These are phyloP conservation scores for Loriculus beryllinus DNA, from an alignment of 2,797 vertebrate genomes.

Conservation along the genomic window DNA sequence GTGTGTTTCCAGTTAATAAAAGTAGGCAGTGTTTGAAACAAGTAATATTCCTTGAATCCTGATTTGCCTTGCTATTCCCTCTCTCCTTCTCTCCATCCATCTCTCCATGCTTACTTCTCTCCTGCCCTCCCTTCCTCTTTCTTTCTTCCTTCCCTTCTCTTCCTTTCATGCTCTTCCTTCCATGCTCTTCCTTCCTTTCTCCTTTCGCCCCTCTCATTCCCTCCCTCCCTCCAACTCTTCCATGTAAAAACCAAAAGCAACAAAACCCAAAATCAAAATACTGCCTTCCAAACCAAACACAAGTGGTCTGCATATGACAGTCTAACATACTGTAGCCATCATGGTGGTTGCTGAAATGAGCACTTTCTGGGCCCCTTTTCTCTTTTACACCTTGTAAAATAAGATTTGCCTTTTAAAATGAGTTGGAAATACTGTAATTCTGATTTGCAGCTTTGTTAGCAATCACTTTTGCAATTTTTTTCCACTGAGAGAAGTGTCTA, in stretches of 20 bases:
- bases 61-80: background rate
- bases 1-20: slow-evolving; percentile 18
- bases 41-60: background rate
- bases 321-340: background rate
- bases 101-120: background rate
- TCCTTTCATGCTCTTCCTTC: background rate
- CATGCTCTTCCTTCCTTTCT: background rate
- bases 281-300: background rate
- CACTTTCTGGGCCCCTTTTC: background rate
- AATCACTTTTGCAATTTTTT: background rate
- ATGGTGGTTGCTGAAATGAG: background rate
- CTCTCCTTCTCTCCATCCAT: background rate
- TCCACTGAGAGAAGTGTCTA: background rate
- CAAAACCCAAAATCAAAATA: background rate
- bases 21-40: background rate
- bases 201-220: fast-evolving
- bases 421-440: background rate
- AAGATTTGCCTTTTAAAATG: background rate
- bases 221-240: background rate
- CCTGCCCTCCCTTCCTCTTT: background rate
- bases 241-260: background rate
- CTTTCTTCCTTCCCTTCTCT: background rate
- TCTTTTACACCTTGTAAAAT: background rate
- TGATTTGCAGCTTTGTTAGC: background rate
- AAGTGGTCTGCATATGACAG: background rate